A percentile compares a stretch with the other conserved stretches of the same genome.
Conservation (phyloP, 2,888 invertebrate species). For the Drosophila kanekoi region DNA sequence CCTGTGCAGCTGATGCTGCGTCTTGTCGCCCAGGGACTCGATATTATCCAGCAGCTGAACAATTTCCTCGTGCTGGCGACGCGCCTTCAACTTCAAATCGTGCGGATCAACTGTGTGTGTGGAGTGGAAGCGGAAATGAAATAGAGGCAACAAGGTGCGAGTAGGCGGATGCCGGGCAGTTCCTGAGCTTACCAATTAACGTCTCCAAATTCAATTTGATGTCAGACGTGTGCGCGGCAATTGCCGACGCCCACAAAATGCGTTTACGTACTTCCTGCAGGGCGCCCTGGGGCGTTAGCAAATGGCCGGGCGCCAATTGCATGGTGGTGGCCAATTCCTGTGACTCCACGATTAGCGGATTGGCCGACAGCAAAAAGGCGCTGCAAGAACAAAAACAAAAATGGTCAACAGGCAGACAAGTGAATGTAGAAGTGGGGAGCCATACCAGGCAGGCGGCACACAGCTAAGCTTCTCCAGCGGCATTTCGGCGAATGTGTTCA, state of each 20-base stretch:
- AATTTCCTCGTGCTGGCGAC: slow-evolving; percentile 81
- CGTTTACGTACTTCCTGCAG: slow-evolving; percentile 83
- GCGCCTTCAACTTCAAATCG: slow-evolving; percentile 67
- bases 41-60: slow-evolving; percentile 82
- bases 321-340: slow-evolving; percentile 81
- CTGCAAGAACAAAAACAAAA: slow-evolving; percentile 44
- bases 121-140: slow-evolving; percentile 56
- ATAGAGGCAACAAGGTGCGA: slow-evolving; percentile 29
- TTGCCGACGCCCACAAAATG: slow-evolving; percentile 82
- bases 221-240: slow-evolving; percentile 78
- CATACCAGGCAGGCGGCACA: slow-evolving; percentile 79
- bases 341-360: slow-evolving; percentile 82
- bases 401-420: neutral
- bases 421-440: neutral
- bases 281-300: slow-evolving; percentile 82
- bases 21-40: slow-evolving; percentile 71
- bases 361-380: slow-evolving; percentile 79
- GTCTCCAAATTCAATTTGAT: slow-evolving; percentile 82
- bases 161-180: neutral
- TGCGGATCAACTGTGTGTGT: slow-evolving; percentile 74
- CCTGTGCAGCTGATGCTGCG: slow-evolving; percentile 72
- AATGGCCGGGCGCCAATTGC: slow-evolving; percentile 82
- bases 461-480: slow-evolving; percentile 79
- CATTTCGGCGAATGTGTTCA: slow-evolving; percentile 80
- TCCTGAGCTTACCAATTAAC: slow-evolving; percentile 77